Conservation (phyloP, 2,888 invertebrate genomes). For the Cephus pygmeus region DNA sequence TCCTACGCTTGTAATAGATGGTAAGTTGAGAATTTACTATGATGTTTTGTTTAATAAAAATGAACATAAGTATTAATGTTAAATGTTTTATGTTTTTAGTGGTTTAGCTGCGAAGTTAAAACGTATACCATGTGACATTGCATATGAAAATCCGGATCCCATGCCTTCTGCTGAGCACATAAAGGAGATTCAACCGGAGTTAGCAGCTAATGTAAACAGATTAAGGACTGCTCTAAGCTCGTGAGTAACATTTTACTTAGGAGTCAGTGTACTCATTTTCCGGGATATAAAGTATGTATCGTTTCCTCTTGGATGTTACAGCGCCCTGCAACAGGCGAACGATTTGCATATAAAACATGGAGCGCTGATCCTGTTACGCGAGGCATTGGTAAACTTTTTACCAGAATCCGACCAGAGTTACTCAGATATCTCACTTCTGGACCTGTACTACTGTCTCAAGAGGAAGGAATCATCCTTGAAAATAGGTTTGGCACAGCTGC, state of each 20-base stretch:
- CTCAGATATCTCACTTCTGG: conserved; percentile 41
- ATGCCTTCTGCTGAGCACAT: conserved; percentile 29
- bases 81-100: conserved; percentile 31
- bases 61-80: too few species aligned
- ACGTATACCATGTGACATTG: conserved; percentile 45
- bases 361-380: conserved; percentile 42
- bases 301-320: conserved; percentile 28
- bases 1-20: conserved; percentile 51
- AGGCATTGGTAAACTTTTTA: conserved; percentile 44
- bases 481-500: conserved; percentile 52
- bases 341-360: conserved; percentile 34
- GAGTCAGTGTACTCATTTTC: background rate
- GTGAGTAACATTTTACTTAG: conserved; percentile 34
- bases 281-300: background rate
- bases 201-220: conserved; percentile 46
- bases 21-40: conserved; percentile 28
- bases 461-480: conserved; percentile 40
- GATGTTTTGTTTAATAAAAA: background rate
- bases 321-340: conserved; percentile 45
- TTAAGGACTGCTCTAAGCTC: conserved; percentile 42
- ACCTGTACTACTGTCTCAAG: conserved; percentile 55
- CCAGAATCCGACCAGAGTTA: conserved; percentile 29
- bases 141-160: conserved; percentile 37
- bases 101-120: conserved; percentile 43
- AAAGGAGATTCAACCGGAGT: conserved; percentile 41